phyloP scores from a whole-genome alignment of 2,797 vertebrate genomes.

The Sebastes miniatus region DNA sequence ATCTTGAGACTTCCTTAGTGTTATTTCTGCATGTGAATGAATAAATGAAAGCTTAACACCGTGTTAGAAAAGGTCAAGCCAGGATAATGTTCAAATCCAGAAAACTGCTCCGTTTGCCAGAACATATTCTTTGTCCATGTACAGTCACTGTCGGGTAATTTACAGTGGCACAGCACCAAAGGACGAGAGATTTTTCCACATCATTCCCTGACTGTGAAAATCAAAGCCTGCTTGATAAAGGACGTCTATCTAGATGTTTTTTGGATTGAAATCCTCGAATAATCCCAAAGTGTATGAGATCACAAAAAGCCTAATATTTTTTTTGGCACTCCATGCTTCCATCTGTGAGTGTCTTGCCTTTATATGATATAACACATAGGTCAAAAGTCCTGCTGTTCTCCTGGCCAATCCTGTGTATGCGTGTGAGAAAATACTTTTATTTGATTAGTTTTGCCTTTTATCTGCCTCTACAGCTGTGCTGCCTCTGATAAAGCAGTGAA shows the following conservation, averaged over 20 bases:
- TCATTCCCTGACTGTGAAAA: slow-evolving; percentile 13
- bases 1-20: neutral
- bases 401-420: slow-evolving; percentile 7
- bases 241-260: slow-evolving; percentile 33
- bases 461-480: slow-evolving; percentile 64
- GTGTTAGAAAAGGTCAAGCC: slow-evolving; percentile 8
- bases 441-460: slow-evolving; percentile 65
- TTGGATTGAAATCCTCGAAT: slow-evolving; percentile 25
- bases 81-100: neutral
- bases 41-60: neutral
- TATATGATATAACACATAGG: slow-evolving; percentile 37
- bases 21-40: neutral
- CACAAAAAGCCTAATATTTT: slow-evolving; percentile 26
- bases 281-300: slow-evolving; percentile 46
- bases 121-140: neutral
- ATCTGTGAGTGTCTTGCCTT: slow-evolving; percentile 45
- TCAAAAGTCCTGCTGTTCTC: slow-evolving; percentile 27
- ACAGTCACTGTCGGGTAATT: neutral
- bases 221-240: slow-evolving; percentile 32
- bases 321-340: slow-evolving; percentile 43
- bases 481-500: slow-evolving; percentile 60
- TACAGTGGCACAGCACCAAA: slow-evolving; percentile 23
- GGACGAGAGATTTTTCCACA: neutral
- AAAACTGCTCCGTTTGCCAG: neutral
- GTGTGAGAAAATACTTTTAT: slow-evolving; percentile 32